These are phyloP conservation scores for Microcebus tavaratra DNA, from an alignment of 2,113 vertebrate genomes.

Conservation along the genomic window DNA sequence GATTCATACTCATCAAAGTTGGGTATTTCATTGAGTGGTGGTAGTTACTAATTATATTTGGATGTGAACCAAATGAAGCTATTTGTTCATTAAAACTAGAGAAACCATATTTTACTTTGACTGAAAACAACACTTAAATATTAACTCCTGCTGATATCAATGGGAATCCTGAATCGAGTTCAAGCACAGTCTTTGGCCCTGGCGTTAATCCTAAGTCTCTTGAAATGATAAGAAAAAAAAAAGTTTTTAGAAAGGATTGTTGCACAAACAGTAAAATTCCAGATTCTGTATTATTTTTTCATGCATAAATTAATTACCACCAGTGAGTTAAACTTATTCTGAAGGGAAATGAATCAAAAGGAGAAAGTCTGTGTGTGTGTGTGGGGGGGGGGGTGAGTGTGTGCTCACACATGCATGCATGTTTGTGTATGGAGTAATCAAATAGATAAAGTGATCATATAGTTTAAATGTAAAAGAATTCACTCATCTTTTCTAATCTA, in stretches of 20 bases:
- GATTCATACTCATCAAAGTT: slow-evolving; percentile 63
- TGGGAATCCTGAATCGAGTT: slow-evolving; percentile 79
- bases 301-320: background rate
- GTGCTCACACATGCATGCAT: background rate
- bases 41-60: slow-evolving; percentile 76
- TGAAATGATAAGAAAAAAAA: slow-evolving; percentile 70
- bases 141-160: slow-evolving; percentile 76
- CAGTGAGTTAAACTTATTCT: background rate
- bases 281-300: background rate
- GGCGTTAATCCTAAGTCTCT: slow-evolving; percentile 75
- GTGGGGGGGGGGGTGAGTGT: background rate
- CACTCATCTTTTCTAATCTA: slow-evolving; percentile 58
- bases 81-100: slow-evolving; percentile 79
- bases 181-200: slow-evolving; percentile 80
- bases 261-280: background rate
- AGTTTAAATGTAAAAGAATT: slow-evolving; percentile 69
- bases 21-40: slow-evolving; percentile 69
- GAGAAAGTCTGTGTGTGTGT: rapidly evolving
- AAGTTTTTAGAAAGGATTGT: slow-evolving; percentile 65
- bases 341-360: background rate
- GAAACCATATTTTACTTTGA: slow-evolving; percentile 77
- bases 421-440: background rate
- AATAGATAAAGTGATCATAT: background rate
- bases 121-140: slow-evolving; percentile 76
- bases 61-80: slow-evolving; percentile 76